Percentiles rank a stretch among this genome's conserved stretches.
These are phyloP conservation scores for Drosophila mayri DNA, from an alignment of 1,140 invertebrate genomes.

Conservation along the genomic window DNA sequence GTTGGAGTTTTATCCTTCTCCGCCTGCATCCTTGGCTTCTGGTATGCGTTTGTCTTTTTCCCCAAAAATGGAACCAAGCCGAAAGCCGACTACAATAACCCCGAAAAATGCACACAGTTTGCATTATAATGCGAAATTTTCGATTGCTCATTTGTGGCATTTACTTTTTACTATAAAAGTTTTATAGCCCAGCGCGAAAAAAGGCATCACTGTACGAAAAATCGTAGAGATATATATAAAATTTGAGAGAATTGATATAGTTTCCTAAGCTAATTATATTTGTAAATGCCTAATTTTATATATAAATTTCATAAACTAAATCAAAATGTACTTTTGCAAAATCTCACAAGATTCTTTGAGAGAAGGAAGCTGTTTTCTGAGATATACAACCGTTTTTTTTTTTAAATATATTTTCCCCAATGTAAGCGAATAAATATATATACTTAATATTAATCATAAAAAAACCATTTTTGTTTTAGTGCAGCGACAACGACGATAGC, in stretches of 20 bases:
- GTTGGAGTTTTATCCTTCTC: background rate
- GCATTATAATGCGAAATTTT: conserved; percentile 84
- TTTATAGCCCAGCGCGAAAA: conserved; percentile 64
- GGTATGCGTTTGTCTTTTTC: conserved; percentile 72
- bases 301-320: background rate
- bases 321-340: background rate
- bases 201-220: conserved; percentile 8
- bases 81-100: conserved; percentile 75
- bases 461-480: background rate
- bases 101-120: conserved; percentile 83
- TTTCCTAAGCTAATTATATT: background rate
- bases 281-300: background rate
- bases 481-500: conserved; percentile 38
- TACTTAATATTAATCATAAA: too few relatives aligned
- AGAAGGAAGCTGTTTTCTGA: background rate
- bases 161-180: conserved; percentile 84
- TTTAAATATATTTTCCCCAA: background rate
- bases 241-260: accelerated
- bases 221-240: background rate
- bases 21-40: conserved; percentile 26
- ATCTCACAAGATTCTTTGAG: background rate
- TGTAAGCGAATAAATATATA: background rate
- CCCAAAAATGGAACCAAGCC: conserved; percentile 14
- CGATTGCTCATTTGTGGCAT: conserved; percentile 83
- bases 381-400: background rate